Evolutionary conservation across 2,797 vertebrate species (phyloP), one percentile per base, ranked within the genome.

Genomic region (Phalanger gymnotis): DNA sequence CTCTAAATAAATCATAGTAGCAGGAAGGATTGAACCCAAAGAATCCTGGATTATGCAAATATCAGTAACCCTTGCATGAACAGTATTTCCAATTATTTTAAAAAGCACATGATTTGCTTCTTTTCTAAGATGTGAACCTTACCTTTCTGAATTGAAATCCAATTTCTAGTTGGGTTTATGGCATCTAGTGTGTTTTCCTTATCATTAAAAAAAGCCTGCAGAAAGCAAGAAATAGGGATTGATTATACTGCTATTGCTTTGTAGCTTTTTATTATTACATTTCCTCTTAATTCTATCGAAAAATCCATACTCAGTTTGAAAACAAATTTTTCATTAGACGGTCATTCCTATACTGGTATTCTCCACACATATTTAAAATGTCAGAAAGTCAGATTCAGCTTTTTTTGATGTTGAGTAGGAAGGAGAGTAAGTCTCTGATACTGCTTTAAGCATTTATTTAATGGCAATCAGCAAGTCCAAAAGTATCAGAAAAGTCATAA

Each of bases 241-340:
- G 97, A 96, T 97, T 93, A 95, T 0, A 92, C 9, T 89, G 66
- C 95, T 95, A 97, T 98, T 97, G 97, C 55, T 95, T 95, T 96
- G 58, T n/a, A 94, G 54, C 16, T 55, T 91, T 92, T 87, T 95
- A 87, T 95, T 61, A 90, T 96, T 97, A 92, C 28, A 93, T 96
- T 95, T 91, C 91, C 96, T 96, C 87, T 93, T 95, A 97, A 58
- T 40, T 96, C 22, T 96, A 92, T 96, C 98, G 96, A 94, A 94
- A 97, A 98, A 93, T 56, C 52, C 14, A 96, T 95, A 91, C 22
- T 92, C 34, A 97, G 91, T 58, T 90, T 92, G 90, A 92, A 95
- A 97, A 93, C 34, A 96, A 34, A 54, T 93, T 87, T 93, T 97
- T 95, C 96, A 96, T 57, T 91, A 97, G 87, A 94, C n/a, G 94